Percentiles rank a stretch among this genome's conserved stretches.
Conservation (phyloP, 2,888 invertebrate species). For the Patella depressa region DNA sequence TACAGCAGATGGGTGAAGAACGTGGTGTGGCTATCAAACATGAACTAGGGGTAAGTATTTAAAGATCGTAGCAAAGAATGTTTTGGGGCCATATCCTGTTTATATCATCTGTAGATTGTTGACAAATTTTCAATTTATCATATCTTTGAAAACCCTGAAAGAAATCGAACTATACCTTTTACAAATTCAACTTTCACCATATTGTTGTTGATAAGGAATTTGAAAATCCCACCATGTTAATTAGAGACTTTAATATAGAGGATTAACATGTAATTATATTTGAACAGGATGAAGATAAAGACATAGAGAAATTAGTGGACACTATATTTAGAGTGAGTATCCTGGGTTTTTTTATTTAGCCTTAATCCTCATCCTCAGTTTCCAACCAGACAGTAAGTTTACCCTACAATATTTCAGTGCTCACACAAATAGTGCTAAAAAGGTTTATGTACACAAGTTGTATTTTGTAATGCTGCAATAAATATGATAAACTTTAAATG, state of each 20-base stretch:
- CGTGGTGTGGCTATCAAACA: slow-evolving; percentile 45
- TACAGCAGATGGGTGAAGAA: slow-evolving; percentile 49
- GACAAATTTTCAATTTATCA: no score
- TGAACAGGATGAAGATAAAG: slow-evolving; percentile 51
- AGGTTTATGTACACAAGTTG: neutral
- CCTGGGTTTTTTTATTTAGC: no score
- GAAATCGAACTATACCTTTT: no score
- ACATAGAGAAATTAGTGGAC: slow-evolving; percentile 56
- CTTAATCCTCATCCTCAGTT: no score
- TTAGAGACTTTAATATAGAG: no score
- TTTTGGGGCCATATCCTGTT: no score
- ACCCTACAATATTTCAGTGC: neutral
- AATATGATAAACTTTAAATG: neutral
- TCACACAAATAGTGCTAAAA: neutral
- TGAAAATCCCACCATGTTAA: no score
- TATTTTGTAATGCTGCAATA: neutral
- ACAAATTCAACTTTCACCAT: no score
- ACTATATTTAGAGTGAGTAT: slow-evolving; percentile 58
- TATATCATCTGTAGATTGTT: no score
- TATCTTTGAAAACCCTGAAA: no score
- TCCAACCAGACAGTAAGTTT: neutral
- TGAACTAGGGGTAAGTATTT: slow-evolving; percentile 55
- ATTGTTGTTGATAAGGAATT: no score
- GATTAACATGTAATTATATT: slow-evolving; percentile 9
- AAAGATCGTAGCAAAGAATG: no score